phyloP scores from a whole-genome alignment of 2,797 vertebrate species.

The Pristis pectinata region DNA sequence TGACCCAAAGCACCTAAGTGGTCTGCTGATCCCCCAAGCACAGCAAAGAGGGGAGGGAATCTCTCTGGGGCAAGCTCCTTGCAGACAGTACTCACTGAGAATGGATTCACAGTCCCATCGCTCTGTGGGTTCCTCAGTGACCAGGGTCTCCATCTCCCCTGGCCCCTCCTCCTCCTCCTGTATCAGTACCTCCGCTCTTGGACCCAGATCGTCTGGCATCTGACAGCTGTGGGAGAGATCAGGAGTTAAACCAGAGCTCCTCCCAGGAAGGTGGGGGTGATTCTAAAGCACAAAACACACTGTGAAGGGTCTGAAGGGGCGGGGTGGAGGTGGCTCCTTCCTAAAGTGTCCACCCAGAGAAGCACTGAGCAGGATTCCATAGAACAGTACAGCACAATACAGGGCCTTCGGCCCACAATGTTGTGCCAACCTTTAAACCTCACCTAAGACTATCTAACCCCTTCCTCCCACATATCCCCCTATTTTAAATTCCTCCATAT shows the following conservation, averaged over 20 bases:
- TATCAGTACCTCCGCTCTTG: constrained; percentile 57
- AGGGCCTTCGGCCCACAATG: too few relatives aligned
- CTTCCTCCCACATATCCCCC: too few relatives aligned
- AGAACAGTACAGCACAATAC: too few relatives aligned
- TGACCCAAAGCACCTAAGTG: too few relatives aligned
- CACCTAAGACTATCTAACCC: too few relatives aligned
- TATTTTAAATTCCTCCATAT: too few relatives aligned
- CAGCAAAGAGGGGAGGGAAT: neutral
- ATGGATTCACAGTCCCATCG: constrained; percentile 97
- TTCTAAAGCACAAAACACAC: neutral
- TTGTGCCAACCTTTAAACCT: too few relatives aligned
- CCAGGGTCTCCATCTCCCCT: constrained; percentile 65
- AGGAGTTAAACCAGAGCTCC: neutral
- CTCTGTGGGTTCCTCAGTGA: constrained; percentile 67
- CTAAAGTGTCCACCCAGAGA: too few relatives aligned
- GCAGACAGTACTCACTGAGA: constrained; percentile 73
- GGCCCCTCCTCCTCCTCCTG: constrained; percentile 67
- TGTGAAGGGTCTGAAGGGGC: too few relatives aligned
- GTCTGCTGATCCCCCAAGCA: neutral
- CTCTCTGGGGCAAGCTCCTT: neutral
- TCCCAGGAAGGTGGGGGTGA: neutral
- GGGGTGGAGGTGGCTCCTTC: too few relatives aligned
- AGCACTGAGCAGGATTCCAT: too few relatives aligned
- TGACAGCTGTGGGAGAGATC: constrained; percentile 46
- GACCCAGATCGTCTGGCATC: constrained; percentile 65